Evolutionary conservation across 2,113 vertebrate genomes (phyloP).

Genomic region (Taxidea taxus): DNA sequence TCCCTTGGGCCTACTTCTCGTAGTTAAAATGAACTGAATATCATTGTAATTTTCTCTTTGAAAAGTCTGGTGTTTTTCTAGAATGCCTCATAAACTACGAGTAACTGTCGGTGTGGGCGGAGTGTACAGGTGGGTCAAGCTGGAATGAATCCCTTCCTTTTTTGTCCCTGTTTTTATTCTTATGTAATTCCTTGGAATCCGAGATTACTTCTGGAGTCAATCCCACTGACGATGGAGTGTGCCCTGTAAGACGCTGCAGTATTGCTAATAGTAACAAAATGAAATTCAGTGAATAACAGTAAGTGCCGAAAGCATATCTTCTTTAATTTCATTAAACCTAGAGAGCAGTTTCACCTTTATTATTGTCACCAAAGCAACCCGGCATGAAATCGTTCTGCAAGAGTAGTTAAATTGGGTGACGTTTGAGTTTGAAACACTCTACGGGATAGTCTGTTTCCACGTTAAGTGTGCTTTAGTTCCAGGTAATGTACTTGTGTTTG

Average conservation of each 20-base stretch:
- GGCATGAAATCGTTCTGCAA: not conserved
- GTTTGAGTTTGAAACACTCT: not conserved
- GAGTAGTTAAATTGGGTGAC: not conserved
- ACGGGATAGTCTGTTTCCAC: not conserved
- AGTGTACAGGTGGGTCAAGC: not conserved
- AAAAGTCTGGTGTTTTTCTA: not conserved
- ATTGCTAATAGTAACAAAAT: not conserved
- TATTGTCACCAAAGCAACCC: not conserved
- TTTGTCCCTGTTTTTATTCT: not conserved
- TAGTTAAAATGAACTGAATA: not conserved
- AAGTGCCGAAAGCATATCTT: not conserved
- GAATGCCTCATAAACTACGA: not conserved
- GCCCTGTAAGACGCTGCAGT: not conserved
- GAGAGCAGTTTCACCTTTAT: not conserved
- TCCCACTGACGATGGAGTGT: not conserved
- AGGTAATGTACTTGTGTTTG: not conserved
- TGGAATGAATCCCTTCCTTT: not conserved
- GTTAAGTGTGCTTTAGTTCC: not conserved
- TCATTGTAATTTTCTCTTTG: not conserved
- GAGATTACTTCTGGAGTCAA: not conserved
- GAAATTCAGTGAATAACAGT: not conserved
- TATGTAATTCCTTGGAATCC: not conserved
- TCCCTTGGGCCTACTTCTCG: not conserved
- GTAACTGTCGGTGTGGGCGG: not conserved
- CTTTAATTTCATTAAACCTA: not conserved